These are phyloP conservation scores for Cryptocephalus moraei DNA, from an alignment of 2,888 invertebrate genomes.

Conservation along the genomic window DNA sequence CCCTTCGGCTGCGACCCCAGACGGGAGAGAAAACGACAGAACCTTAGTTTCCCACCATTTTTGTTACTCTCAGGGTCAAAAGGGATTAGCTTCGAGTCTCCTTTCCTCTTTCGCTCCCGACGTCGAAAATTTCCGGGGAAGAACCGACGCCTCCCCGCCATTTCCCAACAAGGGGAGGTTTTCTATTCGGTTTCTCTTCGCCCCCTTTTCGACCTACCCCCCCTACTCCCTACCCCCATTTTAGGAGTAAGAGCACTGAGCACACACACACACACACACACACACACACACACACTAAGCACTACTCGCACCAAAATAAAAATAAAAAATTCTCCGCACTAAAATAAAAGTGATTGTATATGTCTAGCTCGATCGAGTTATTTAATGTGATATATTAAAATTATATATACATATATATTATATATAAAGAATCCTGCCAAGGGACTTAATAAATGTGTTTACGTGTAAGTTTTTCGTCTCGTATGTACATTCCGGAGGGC, in stretches of 20 bases:
- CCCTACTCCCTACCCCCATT: not conserved
- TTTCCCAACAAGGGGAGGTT: not conserved
- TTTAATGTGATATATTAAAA: constrained; percentile 30
- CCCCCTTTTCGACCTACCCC: not conserved
- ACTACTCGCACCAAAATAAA: constrained; percentile 8
- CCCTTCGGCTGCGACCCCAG: constrained; percentile 15
- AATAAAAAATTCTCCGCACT: constrained; percentile 15
- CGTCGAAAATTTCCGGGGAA: too few relatives aligned
- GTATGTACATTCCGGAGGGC: not conserved
- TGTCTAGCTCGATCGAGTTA: constrained; percentile 20
- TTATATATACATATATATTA: constrained; percentile 5
- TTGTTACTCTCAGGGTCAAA: constrained; percentile 31
- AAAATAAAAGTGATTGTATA: constrained; percentile 19
- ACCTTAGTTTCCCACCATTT: too few relatives aligned
- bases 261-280: not conserved
- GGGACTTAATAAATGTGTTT: constrained; percentile 19
- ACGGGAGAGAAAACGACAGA: constrained; percentile 4
- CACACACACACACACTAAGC: not conserved
- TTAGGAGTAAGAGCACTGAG: not conserved
- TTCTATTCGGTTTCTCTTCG: not conserved
- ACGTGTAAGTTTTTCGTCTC: not conserved
- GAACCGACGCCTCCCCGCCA: too few relatives aligned
- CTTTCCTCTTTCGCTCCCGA: constrained; percentile 11
- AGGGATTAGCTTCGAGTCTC: constrained; percentile 22
- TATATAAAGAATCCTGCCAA: constrained; percentile 25